phyloP scores from a whole-genome alignment of 2,113 vertebrate species.

The Leptodactylus fuscus region DNA sequence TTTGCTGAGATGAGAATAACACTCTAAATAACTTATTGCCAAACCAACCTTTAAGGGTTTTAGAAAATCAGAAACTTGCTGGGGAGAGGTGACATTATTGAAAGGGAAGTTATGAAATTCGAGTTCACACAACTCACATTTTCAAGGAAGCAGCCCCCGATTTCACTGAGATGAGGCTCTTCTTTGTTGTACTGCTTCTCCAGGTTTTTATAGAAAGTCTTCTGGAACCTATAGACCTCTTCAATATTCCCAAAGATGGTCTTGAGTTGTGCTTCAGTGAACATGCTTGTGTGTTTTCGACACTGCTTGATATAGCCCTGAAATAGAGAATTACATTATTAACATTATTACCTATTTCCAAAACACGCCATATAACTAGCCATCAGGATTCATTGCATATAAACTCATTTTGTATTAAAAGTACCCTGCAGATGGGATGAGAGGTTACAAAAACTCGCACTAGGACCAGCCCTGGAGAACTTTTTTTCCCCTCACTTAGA shows the following conservation, averaged over 20 bases:
- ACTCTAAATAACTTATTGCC: too few relatives aligned
- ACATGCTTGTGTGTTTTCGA: conserved; percentile 93
- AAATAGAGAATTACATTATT: background rate
- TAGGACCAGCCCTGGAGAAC: too few relatives aligned
- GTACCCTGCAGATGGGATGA: too few relatives aligned
- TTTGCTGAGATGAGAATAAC: too few relatives aligned
- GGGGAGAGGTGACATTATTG: background rate
- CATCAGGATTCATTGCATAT: background rate
- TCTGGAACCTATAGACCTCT: conserved; percentile 97
- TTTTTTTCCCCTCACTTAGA: too few relatives aligned
- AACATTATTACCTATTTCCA: background rate
- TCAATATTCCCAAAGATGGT: conserved; percentile 99
- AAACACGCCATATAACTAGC: background rate
- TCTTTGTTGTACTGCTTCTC: conserved; percentile 95
- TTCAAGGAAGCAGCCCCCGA: conserved; percentile 93
- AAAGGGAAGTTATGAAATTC: background rate
- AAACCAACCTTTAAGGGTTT: too few relatives aligned
- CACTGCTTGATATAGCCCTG: conserved; percentile 98
- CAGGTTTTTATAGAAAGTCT: conserved; percentile 91
- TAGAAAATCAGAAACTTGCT: too few relatives aligned
- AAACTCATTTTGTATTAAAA: background rate
- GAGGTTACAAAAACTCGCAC: too few relatives aligned
- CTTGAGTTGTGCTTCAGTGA: conserved; percentile 84
- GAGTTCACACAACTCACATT: conserved; percentile 76
- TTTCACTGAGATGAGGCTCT: conserved; percentile 92